Conservation (phyloP, 2,113 vertebrate species). For the Coptodon rendalli region DNA sequence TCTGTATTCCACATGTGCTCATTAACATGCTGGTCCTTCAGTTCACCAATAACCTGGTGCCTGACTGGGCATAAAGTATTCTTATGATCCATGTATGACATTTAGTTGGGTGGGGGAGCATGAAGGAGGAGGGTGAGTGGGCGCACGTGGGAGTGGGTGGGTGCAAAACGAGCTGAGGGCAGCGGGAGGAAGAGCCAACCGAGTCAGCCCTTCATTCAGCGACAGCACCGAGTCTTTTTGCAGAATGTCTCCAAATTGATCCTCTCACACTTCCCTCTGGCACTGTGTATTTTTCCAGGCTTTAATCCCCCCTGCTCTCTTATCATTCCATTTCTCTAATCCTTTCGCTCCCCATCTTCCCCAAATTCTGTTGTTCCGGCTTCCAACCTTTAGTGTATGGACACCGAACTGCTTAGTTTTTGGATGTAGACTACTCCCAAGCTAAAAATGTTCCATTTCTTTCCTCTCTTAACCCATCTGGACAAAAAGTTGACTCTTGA, state of each 20-base stretch:
- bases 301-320: constrained; percentile 32
- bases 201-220: constrained; percentile 10
- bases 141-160: constrained; percentile 53
- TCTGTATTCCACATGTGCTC: constrained; percentile 30
- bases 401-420: neutral
- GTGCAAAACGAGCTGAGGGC: constrained; percentile 40
- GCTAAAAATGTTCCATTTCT: neutral
- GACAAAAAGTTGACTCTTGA: constrained; percentile 4
- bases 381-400: neutral
- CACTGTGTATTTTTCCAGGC: constrained; percentile 35
- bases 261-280: constrained; percentile 45
- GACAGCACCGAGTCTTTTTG: constrained; percentile 34
- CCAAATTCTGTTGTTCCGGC: neutral
- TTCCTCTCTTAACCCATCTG: neutral
- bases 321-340: constrained; percentile 43
- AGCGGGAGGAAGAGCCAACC: neutral
- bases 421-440: neutral
- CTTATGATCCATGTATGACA: constrained; percentile 37
- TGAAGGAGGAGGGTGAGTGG: neutral
- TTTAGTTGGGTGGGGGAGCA: neutral
- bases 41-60: constrained; percentile 26
- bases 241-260: constrained; percentile 44
- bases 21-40: neutral
- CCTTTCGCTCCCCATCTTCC: constrained; percentile 11
- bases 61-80: constrained; percentile 8